phyloP scores from a whole-genome alignment of 1,140 invertebrate genomes.

The Araneus ventricosus region DNA sequence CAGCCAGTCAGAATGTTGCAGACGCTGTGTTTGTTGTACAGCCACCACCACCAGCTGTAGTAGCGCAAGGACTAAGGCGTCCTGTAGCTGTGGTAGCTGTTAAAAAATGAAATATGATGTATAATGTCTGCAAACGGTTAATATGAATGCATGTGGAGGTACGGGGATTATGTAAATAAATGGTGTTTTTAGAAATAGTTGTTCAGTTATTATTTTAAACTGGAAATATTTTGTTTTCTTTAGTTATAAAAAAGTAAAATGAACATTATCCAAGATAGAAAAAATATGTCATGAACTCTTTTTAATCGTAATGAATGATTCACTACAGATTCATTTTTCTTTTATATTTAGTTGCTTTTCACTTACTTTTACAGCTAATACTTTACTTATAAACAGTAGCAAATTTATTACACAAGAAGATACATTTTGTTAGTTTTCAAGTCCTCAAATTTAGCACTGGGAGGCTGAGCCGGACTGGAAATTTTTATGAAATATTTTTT shows the following conservation, averaged over 20 bases:
- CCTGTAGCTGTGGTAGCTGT: neutral
- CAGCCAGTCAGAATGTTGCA: constrained; percentile 32
- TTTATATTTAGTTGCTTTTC: no score
- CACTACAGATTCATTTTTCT: no score
- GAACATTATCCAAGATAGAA: no score
- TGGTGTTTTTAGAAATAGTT: neutral
- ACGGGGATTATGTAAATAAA: neutral
- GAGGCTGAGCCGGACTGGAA: no score
- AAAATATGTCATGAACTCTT: no score
- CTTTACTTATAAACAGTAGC: no score
- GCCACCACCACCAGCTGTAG: constrained; percentile 42
- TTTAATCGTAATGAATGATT: no score
- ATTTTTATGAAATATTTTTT: no score
- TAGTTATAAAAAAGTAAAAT: neutral
- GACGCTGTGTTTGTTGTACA: constrained; percentile 55
- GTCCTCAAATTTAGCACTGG: no score
- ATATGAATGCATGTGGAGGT: neutral
- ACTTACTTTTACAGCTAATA: no score
- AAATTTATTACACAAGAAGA: no score
- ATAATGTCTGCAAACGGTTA: neutral
- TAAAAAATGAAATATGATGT: neutral
- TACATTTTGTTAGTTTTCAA: no score
- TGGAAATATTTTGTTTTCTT: neutral
- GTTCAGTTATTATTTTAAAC: neutral
- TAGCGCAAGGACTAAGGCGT: constrained; percentile 26